Evolutionary conservation across 2,113 vertebrate species (phyloP).

Genomic region (Scopus umbretta): DNA sequence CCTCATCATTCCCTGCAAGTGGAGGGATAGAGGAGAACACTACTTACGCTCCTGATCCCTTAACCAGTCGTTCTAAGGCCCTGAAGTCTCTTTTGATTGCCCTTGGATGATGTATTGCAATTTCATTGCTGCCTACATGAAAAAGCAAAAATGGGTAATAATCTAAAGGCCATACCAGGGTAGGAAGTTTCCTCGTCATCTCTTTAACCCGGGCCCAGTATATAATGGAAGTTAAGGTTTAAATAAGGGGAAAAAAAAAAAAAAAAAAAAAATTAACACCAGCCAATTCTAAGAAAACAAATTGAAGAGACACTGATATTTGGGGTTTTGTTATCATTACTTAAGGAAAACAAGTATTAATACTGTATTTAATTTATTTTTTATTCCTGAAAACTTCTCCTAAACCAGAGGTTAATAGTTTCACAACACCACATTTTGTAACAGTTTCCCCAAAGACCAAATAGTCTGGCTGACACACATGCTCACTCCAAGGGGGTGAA

Average conservation of each 20-base stretch:
- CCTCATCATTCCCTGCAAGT: background rate
- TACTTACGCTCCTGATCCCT: background rate
- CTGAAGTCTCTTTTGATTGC: background rate
- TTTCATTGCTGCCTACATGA: background rate
- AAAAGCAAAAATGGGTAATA: background rate
- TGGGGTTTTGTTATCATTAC: background rate
- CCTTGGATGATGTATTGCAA: background rate
- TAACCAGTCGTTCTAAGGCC: background rate
- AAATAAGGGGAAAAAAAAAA: no score
- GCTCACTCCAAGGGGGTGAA: background rate
- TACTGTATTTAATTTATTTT: background rate
- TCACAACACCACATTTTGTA: background rate
- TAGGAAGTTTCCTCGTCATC: background rate
- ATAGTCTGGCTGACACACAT: background rate
- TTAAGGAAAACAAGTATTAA: background rate
- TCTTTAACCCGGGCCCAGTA: background rate
- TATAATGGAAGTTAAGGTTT: background rate
- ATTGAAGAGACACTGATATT: background rate
- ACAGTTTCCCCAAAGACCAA: background rate
- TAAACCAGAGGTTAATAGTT: background rate
- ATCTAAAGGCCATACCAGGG: accelerated
- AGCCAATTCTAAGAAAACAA: background rate
- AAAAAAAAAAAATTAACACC: no score
- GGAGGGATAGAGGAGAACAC: background rate
- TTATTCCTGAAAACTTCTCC: background rate